Evolutionary conservation across 2,113 vertebrate genomes (phyloP), one percentile per base, ranked within the genome.

Genomic region (Corythornis vintsioides): DNA sequence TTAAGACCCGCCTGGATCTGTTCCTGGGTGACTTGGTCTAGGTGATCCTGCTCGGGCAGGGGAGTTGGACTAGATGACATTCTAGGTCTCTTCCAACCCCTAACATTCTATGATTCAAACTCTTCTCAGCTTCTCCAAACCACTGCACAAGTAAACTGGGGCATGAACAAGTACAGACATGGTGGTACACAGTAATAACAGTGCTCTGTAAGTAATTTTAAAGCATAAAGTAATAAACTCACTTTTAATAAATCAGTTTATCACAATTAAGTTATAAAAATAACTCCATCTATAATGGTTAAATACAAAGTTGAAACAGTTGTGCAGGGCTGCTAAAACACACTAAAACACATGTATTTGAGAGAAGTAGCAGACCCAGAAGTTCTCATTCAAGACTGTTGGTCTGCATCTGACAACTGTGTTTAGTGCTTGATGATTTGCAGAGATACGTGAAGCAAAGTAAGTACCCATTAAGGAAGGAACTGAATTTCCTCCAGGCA

Each of bases 181-280:
- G 31, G 21, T 3, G 24, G 19, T n/a, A 31, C 16, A 45, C 10
- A 47, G 57, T 24, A 74, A 0, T 11, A 88, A 18, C 7, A 38
- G 26, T 6, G 3, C 4, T 38, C 18, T 35, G 11, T 31, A 25
- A 60, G 64, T 52, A 20, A 52, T 11, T 14, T 82, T 5, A 75
- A 7, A 64, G 29, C 29, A 96, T 73, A 79, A 92, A 83, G 7
- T 24, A 73, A 71, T 56, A 56, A 69, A 83, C 14, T 50, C 24
- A 33, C 8, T 61, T 95, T 88, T 90, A 93, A 69, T 96, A 78
- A 56, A 86, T 15, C 53, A 83, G 18, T 22, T 92, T 45, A 74
- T 64, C 28, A 42, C 35, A 91, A 64, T 28, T 69, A 56, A 38
- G 3, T 83, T 93, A 94, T 25, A 93, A 91, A 95, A 90, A 85